These are phyloP conservation scores for Diaperis boleti DNA, from an alignment of 2,888 invertebrate genomes.

Conservation along the genomic window DNA sequence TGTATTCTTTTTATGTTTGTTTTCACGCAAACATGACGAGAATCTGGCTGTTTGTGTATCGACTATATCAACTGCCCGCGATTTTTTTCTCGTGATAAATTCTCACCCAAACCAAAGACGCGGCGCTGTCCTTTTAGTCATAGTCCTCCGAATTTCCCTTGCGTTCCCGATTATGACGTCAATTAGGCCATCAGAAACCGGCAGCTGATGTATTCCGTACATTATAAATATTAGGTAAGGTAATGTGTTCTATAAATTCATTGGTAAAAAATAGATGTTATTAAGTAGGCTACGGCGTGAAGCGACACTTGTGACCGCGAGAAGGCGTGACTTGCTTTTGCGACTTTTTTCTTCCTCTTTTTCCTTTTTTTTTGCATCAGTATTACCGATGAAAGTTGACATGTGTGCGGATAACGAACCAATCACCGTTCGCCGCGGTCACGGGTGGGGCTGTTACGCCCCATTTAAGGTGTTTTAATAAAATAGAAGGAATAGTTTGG, in stretches of 20 bases:
- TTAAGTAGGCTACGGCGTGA: constrained; percentile 60
- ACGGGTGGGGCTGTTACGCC: constrained; percentile 49
- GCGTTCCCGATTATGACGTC: constrained; percentile 22
- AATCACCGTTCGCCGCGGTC: constrained; percentile 44
- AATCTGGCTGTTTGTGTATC: constrained; percentile 53
- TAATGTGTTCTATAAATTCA: constrained; percentile 64
- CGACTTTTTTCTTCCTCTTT: constrained; percentile 15
- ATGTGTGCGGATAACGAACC: constrained; percentile 18
- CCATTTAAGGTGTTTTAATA: constrained; percentile 51
- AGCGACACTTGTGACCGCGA: constrained; percentile 57
- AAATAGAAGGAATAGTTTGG: constrained; percentile 58
- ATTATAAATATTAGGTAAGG: constrained; percentile 55
- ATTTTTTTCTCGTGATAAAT: constrained; percentile 34
- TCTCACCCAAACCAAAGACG: constrained; percentile 24
- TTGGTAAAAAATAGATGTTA: constrained; percentile 64
- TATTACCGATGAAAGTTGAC: constrained; percentile 30
- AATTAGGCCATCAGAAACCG: constrained; percentile 21
- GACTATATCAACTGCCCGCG: constrained; percentile 40
- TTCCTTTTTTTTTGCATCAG: constrained; percentile 26
- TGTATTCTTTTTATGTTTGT: constrained; percentile 57
- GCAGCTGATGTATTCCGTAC: constrained; percentile 43
- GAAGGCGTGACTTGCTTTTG: constrained; percentile 34
- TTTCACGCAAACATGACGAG: constrained; percentile 53
- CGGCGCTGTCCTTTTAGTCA: too few relatives aligned
- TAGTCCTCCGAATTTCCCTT: constrained; percentile 3